These are phyloP conservation scores for Toxonevra muliebris DNA, from an alignment of 2,888 invertebrate genomes.

Conservation along the genomic window DNA sequence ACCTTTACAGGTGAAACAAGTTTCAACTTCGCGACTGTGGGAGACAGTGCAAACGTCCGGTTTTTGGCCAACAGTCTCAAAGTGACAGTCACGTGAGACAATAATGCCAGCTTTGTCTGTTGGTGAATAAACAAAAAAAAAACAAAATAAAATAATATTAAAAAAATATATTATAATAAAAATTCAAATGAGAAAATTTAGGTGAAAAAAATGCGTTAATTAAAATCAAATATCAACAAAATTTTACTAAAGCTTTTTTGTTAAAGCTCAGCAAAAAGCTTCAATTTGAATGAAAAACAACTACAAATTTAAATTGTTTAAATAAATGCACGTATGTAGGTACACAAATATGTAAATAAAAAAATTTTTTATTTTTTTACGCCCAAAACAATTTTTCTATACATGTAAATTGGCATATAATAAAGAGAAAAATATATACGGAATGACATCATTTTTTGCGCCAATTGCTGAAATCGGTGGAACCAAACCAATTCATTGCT, in stretches of 20 bases:
- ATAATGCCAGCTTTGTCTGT: conserved; percentile 58
- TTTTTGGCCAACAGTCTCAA: conserved; percentile 56
- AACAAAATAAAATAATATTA: neutral
- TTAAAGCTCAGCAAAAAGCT: no score
- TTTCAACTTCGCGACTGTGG: conserved; percentile 55
- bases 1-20: conserved; percentile 74
- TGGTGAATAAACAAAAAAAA: conserved; percentile 19
- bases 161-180: neutral
- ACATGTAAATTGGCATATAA: no score
- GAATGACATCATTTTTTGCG: conserved; percentile 53
- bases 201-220: no score
- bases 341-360: neutral
- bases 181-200: neutral
- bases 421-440: conserved; percentile 24
- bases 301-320: no score
- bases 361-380: neutral
- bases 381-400: no score
- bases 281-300: no score
- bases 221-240: no score
- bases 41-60: conserved; percentile 56
- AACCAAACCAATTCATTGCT: no score
- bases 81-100: conserved; percentile 60
- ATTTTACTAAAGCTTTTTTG: no score
- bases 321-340: neutral
- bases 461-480: no score